Base-by-base conservation (phyloP, 2,113 vertebrate species). In the Drymodes brunneopygia region DNA sequence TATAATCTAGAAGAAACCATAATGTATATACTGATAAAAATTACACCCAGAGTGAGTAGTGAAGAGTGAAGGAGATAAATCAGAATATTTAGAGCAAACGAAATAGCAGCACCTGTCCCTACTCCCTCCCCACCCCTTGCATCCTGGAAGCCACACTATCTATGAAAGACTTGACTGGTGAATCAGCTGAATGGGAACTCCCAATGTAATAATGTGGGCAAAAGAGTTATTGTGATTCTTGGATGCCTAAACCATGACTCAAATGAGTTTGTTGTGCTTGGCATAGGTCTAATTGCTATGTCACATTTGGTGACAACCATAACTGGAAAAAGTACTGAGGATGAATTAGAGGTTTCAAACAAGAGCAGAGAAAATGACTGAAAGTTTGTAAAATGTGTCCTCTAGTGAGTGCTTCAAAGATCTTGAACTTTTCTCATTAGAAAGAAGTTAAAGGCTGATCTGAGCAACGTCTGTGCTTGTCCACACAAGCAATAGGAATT, bases 381-480 rank as follows among this genome's bases (percentile, higher is more conserved):
- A 25, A 83, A 65, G 35, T 78, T 88, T 74, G 56, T 71, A 81
- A 86, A 93, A 93, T 67, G 64, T 83, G 28, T 84, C 12, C 7
- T 58, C 38, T 66, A 78, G 35, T 40, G 58, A 86, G 17, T 54
- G 6, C 44, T 90, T 86, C 77, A 74, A 90, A 93, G 47, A 84
- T 5, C 19, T 67, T 40, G 18, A 44, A 86, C 9, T 83, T 86
- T 88, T 83, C 47, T 66, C 61, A 40, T 92, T 67, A 67, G 38
- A 88, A 83, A 72, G 40, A 83, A 19, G 44, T 58, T 95, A 81
- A 96, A 90, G 51, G 44, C 62, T 92, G 79, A 77, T 36, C 35
- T 78, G 80, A 88, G 42, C 51, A 56, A 96, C 90, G 64, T 74
- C 75, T 94, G 29, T 42, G 38, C 72, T 94, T 95, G 51, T 54